These are phyloP conservation scores for Pseudoips prasinana DNA, from an alignment of 2,888 invertebrate genomes.

Conservation along the genomic window DNA sequence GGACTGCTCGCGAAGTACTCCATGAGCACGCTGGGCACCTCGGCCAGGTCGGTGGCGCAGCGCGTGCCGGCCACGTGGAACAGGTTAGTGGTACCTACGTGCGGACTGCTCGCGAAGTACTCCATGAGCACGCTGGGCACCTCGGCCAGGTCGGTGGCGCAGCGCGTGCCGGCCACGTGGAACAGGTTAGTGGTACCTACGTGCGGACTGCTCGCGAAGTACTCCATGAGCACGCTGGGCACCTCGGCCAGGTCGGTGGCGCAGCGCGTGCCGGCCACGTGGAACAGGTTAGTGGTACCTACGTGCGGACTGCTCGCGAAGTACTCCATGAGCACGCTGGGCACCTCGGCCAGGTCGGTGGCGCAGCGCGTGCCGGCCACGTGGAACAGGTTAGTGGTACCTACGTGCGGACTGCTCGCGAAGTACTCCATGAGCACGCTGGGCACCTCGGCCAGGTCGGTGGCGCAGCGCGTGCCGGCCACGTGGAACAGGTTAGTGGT, in stretches of 20 bases:
- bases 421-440: constrained; percentile 99
- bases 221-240: constrained; percentile 99
- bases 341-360: constrained; percentile 99
- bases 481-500: constrained; percentile 95
- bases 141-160: constrained; percentile 98
- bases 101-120: constrained; percentile 95
- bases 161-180: constrained; percentile 98
- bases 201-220: constrained; percentile 94
- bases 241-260: constrained; percentile 99
- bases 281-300: constrained; percentile 89
- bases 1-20: constrained; percentile 97
- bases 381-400: constrained; percentile 91
- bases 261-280: constrained; percentile 98
- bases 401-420: constrained; percentile 89
- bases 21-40: constrained; percentile 98
- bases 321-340: constrained; percentile 99
- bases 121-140: constrained; percentile 99
- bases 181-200: constrained; percentile 87
- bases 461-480: constrained; percentile 96
- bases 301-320: constrained; percentile 93
- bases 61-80: constrained; percentile 97
- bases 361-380: constrained; percentile 97
- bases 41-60: constrained; percentile 98
- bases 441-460: constrained; percentile 99
- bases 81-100: constrained; percentile 45